Evolutionary conservation across 2,888 invertebrate species (phyloP), one percentile per base, ranked within the genome.

Genomic region (Apamea sordens): DNA sequence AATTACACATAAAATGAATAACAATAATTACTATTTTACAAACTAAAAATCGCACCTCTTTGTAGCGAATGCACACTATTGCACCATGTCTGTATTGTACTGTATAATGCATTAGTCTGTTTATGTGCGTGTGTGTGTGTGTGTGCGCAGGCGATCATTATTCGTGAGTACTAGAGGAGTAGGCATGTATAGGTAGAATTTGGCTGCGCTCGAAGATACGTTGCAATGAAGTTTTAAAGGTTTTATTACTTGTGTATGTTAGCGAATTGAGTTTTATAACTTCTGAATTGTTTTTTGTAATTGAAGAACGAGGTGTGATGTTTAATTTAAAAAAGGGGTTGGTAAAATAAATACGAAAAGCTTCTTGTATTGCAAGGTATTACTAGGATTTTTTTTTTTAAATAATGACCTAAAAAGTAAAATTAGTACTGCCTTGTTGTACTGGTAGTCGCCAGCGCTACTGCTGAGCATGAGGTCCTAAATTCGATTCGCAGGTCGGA

Each of bases 81-180:
- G 75, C 88, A 82, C n/a, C 76, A 67, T 72, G 56, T 59, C 77
- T 80, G 76, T 85, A 78, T 76, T 73, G 76, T 32, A 8, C 32
- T 82, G 44, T 64, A 65, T 44, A 67, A 44, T 61, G 53, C 75
- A 79, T 83, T 75, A 76, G 80, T 84, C 24, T 82, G 77, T 89
- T 76, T 82, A 76, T 85, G 50, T 28, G 77, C 41, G 44, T 82
- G 76, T 89, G 71, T 80, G 73, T 84, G 81, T 79, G 71, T 79
- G 86, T 78, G 74, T 56, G 79, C 24, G 92, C 91, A 92, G 91
- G 92, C 93, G 92, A 94, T 95, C 94, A 95, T 95, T 95, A 95
- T 93, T 93, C 93, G 88, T 94, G 92, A 95, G 95, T 95, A 94
- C 96, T 96, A 96, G 96, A 95, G 93, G 92, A 95, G 95, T 88